Evolutionary conservation across 2,888 invertebrate genomes (phyloP).

Genomic region (Coenonympha glycerion): DNA sequence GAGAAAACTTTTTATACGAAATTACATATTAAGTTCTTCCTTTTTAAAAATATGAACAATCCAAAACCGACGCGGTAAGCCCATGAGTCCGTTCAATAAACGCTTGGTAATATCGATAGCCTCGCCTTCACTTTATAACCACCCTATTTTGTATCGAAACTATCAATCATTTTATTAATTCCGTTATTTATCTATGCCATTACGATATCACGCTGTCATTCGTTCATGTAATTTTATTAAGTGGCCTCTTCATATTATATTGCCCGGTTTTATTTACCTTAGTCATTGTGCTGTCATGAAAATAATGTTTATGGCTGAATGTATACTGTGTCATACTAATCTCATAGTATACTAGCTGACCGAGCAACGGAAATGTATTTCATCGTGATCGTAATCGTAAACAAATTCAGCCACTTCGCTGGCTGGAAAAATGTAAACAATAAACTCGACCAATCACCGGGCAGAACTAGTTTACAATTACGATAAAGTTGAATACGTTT

Average conservation of each 20-base stretch:
- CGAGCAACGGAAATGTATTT: background rate
- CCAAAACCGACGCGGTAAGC: background rate
- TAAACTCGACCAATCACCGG: no score
- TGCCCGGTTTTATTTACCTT: slow-evolving; percentile 24
- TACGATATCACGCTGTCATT: slow-evolving; percentile 59
- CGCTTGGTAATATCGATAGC: slow-evolving; percentile 18
- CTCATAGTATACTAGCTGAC: slow-evolving; percentile 2
- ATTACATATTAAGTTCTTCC: no score
- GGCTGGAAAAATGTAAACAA: no score
- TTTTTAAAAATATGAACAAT: slow-evolving; percentile 4
- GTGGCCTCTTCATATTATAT: slow-evolving; percentile 50
- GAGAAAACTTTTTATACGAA: no score
- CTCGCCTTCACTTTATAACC: slow-evolving; percentile 31
- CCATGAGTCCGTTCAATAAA: slow-evolving; percentile 7
- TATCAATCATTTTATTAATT: slow-evolving; percentile 67
- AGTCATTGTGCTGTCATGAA: slow-evolving; percentile 21
- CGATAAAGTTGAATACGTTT: no score
- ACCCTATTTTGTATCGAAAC: slow-evolving; percentile 39
- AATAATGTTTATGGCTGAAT: slow-evolving; percentile 5
- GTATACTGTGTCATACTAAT: background rate
- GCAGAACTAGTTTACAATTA: background rate
- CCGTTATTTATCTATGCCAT: slow-evolving; percentile 62
- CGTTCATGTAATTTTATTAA: slow-evolving; percentile 64
- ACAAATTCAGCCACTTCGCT: no score
- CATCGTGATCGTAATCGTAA: no score